These are phyloP conservation scores for Belonocnema kinseyi DNA, from an alignment of 1,140 invertebrate species.

Conservation along the genomic window DNA sequence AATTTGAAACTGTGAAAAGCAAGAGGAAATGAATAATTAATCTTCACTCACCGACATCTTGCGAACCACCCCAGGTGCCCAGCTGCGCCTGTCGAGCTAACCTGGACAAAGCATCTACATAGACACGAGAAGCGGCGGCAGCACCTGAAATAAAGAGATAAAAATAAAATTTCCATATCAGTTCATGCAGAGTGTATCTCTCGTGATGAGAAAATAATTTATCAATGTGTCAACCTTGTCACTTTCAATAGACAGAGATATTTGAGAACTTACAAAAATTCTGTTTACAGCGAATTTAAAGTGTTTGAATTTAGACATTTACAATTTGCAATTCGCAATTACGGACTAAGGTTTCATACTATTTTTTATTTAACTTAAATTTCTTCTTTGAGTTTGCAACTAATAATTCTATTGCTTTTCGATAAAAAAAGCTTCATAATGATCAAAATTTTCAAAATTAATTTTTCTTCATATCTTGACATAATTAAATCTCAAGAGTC, in stretches of 20 bases:
- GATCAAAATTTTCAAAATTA: too few relatives aligned
- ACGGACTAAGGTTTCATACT: too few relatives aligned
- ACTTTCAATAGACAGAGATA: background rate
- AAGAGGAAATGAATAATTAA: constrained; percentile 52
- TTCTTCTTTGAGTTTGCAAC: too few relatives aligned
- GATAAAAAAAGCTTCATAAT: too few relatives aligned
- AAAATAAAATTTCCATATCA: constrained; percentile 22
- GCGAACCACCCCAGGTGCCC: constrained; percentile 90
- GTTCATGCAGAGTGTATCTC: background rate
- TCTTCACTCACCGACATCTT: constrained; percentile 88
- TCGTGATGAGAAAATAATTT: background rate
- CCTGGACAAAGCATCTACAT: constrained; percentile 91
- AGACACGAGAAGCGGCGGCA: constrained; percentile 88
- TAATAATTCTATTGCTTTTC: too few relatives aligned
- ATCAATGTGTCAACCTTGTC: background rate
- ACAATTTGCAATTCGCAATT: too few relatives aligned
- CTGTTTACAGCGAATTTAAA: too few relatives aligned
- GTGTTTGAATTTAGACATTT: too few relatives aligned
- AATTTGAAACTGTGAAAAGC: constrained; percentile 31
- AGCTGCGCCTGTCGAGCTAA: constrained; percentile 91
- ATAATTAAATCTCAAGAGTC: too few relatives aligned
- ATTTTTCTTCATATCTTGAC: too few relatives aligned
- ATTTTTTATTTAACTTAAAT: too few relatives aligned
- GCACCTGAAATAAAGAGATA: constrained; percentile 81
- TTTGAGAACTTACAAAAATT: too few relatives aligned